Evolutionary conservation across 2,113 vertebrate species (phyloP).

Genomic region (Alosa alosa): DNA sequence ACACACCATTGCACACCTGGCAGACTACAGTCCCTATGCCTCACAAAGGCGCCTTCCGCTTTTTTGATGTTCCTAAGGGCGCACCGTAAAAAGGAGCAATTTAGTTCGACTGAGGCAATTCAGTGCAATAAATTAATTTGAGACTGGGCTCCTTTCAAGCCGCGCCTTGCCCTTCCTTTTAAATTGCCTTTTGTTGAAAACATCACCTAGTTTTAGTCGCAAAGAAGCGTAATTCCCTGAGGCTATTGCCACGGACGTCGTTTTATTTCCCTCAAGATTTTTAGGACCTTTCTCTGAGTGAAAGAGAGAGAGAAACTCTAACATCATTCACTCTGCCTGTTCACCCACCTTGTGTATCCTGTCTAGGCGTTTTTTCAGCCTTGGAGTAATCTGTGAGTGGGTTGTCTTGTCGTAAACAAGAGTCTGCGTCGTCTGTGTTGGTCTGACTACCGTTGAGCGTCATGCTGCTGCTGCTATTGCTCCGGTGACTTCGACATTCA

Average conservation of each 20-base stretch:
- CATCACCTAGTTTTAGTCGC: conserved; percentile 50
- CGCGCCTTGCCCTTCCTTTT: conserved; percentile 32
- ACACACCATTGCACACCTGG: conserved; percentile 32
- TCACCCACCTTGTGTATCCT: conserved; percentile 55
- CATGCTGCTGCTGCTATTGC: conserved; percentile 26
- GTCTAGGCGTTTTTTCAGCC: conserved; percentile 32
- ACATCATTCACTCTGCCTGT: background rate
- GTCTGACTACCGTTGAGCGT: conserved; percentile 29
- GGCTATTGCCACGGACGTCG: conserved; percentile 25
- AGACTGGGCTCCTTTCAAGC: conserved; percentile 50
- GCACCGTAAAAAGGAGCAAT: conserved; percentile 47
- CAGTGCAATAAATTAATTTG: conserved; percentile 60
- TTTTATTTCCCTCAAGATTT: conserved; percentile 22
- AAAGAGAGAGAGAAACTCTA: too few relatives aligned
- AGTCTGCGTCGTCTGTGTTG: conserved; percentile 30
- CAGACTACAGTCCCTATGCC: conserved; percentile 11
- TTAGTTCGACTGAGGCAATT: conserved; percentile 35
- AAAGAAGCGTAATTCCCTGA: conserved; percentile 20
- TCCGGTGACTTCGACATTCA: conserved; percentile 37
- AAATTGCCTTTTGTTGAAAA: conserved; percentile 53
- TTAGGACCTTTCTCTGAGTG: conserved; percentile 17
- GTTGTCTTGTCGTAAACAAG: conserved; percentile 34
- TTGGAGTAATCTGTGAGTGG: conserved; percentile 31
- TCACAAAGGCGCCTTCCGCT: conserved; percentile 45
- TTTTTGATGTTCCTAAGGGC: conserved; percentile 49